These are phyloP conservation scores for Miniopterus natalensis DNA, from an alignment of 2,113 vertebrate genomes.

Conservation along the genomic window DNA sequence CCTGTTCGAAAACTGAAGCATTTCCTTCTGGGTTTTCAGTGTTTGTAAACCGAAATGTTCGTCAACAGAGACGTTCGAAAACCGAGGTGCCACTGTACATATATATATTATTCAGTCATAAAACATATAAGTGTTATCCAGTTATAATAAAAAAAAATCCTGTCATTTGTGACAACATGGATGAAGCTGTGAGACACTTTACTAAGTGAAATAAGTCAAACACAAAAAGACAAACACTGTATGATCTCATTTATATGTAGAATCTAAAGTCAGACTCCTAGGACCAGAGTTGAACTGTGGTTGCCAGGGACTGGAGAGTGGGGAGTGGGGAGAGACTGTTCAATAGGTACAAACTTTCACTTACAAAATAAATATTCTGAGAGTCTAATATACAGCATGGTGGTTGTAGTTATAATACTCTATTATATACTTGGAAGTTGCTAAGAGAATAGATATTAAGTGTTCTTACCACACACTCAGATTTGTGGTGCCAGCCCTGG, in stretches of 20 bases:
- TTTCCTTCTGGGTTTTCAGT: no score
- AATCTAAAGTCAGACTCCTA: not conserved
- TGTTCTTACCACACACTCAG: not conserved
- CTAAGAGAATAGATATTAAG: not conserved
- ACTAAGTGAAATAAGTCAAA: not conserved
- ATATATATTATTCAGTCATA: not conserved
- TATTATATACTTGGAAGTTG: not conserved
- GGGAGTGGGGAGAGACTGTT: not conserved
- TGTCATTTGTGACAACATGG: not conserved
- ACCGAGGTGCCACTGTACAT: no score
- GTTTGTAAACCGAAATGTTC: no score
- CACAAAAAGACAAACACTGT: not conserved
- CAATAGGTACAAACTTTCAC: not conserved
- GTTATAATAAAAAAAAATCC: not conserved
- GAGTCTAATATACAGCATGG: not conserved
- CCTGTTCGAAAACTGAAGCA: no score
- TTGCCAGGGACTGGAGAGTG: not conserved
- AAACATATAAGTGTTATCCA: not conserved
- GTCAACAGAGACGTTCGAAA: no score
- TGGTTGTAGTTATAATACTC: not conserved
- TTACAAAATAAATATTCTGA: not conserved
- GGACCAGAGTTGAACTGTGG: not conserved
- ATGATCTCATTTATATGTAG: not conserved
- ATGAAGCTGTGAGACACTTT: not conserved
- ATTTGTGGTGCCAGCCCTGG: not conserved